Percentiles rank a stretch among this genome's conserved stretches.
Evolutionary conservation across 2,113 vertebrate species (phyloP).

Genomic region (Nycticebus coucang): DNA sequence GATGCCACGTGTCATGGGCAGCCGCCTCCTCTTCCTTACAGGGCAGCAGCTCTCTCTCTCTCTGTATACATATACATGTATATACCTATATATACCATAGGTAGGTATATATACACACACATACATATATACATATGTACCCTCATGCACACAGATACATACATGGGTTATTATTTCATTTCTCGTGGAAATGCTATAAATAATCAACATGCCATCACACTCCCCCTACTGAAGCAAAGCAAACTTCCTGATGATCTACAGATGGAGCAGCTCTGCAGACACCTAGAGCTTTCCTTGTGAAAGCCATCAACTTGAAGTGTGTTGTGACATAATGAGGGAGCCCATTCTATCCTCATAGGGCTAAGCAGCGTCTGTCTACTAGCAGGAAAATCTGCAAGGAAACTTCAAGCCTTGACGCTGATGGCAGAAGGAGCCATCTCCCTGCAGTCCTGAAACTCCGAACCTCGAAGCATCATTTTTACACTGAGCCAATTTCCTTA

Average conservation of each 20-base stretch:
- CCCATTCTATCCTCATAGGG: background rate
- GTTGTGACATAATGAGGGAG: background rate
- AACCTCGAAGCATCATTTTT: background rate
- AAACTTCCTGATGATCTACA: background rate
- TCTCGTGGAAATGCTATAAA: no score
- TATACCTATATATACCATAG: no score
- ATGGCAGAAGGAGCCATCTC: background rate
- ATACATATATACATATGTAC: no score
- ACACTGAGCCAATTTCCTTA: background rate
- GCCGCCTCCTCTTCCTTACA: no score
- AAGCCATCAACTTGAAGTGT: no score
- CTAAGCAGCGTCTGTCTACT: background rate
- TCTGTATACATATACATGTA: no score
- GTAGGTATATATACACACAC: no score
- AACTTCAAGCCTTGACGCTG: background rate
- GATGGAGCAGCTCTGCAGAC: background rate
- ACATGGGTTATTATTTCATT: no score
- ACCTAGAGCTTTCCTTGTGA: background rate
- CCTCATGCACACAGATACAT: no score
- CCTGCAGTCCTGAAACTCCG: background rate
- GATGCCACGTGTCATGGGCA: no score
- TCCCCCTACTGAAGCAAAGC: background rate
- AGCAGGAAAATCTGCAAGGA: background rate
- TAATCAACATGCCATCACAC: no score
- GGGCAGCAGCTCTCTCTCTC: background rate